Conservation (phyloP, 2,113 vertebrate genomes). For the Hippopotamus amphibius region DNA sequence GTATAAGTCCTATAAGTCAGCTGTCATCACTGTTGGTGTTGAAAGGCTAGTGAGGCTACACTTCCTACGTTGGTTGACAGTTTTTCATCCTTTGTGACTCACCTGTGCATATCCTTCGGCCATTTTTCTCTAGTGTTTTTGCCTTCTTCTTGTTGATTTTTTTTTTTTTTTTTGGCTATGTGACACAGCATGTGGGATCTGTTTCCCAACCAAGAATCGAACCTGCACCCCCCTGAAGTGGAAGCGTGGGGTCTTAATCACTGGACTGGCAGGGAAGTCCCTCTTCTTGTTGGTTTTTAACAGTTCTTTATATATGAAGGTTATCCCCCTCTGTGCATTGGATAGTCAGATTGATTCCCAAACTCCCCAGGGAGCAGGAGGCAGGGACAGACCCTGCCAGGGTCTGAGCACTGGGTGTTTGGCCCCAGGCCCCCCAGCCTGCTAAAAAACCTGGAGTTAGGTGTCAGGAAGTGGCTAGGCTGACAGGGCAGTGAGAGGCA, state of each 20-base stretch:
- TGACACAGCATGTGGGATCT: too few relatives aligned
- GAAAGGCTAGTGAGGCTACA: neutral
- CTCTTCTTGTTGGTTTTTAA: neutral
- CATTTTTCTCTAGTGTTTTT: neutral
- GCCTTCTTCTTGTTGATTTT: neutral
- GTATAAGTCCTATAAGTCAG: accelerated
- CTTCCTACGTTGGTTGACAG: neutral
- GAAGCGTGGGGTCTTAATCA: too few relatives aligned
- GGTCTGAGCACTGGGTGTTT: neutral
- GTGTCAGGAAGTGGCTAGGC: neutral
- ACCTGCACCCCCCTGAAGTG: too few relatives aligned
- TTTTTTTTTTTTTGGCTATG: too few relatives aligned
- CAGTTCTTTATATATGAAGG: conserved; percentile 46
- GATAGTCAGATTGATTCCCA: neutral
- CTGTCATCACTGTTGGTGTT: accelerated
- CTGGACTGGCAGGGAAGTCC: too few relatives aligned
- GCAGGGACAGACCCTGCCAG: neutral
- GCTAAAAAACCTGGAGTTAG: neutral
- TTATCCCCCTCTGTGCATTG: neutral
- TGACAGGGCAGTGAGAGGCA: neutral
- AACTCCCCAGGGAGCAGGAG: neutral
- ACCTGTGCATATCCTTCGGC: neutral
- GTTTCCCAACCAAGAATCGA: too few relatives aligned
- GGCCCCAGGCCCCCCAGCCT: neutral
- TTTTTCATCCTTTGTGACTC: neutral